Percentiles rank a stretch among this genome's conserved stretches.
Conservation (phyloP, 2,113 vertebrate genomes). For the Osmerus mordax region DNA sequence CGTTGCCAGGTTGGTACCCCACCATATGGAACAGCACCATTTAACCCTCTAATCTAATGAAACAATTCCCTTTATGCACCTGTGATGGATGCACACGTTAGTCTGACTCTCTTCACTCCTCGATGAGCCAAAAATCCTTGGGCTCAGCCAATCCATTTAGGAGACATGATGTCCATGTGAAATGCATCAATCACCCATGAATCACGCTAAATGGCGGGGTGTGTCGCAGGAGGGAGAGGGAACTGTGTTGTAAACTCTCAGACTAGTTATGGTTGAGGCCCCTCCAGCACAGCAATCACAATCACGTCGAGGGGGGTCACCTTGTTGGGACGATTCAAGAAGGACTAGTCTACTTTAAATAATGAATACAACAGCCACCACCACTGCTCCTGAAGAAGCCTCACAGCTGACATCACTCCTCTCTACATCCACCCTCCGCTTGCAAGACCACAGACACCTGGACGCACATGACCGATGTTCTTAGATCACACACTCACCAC, state of each 20-base stretch:
- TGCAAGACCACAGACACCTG: conserved; percentile 39
- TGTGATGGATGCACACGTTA: conserved; percentile 38
- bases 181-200: not conserved
- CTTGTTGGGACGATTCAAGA: not conserved
- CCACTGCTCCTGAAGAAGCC: not conserved
- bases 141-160: conserved; percentile 28
- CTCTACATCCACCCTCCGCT: conserved; percentile 17
- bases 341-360: not conserved
- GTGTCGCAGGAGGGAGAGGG: too few relatives aligned
- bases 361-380: not conserved
- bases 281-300: not conserved
- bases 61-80: conserved; percentile 44
- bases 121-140: conserved; percentile 27
- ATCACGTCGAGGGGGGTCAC: not conserved
- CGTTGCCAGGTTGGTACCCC: conserved; percentile 32
- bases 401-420: conserved; percentile 12
- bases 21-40: conserved; percentile 52
- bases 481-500: conserved; percentile 6
- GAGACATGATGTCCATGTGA: conserved; percentile 9
- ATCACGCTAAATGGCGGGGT: not conserved
- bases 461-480: conserved; percentile 43
- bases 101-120: conserved; percentile 30
- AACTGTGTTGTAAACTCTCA: too few relatives aligned
- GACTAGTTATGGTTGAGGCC: too few relatives aligned
- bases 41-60: conserved; percentile 55